Evolutionary conservation across 2,113 vertebrate genomes (phyloP), one percentile per base, ranked within the genome.

Genomic region (Uria aalge): DNA sequence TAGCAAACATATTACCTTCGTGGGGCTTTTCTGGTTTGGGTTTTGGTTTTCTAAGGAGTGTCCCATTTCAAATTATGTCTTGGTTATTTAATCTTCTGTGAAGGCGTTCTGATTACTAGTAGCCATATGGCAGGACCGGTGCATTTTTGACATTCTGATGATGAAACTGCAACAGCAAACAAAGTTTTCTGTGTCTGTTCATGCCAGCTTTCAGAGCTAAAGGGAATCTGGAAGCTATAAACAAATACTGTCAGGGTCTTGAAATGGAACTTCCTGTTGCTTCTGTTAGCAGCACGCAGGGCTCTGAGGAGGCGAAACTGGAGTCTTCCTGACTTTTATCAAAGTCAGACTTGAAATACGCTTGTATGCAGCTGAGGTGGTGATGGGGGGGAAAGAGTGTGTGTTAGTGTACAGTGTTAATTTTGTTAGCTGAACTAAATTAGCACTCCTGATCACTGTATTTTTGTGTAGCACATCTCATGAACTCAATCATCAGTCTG

Each of bases 61-160:
- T 93, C 75, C 94, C 27, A 14, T 82, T 59, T 90, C 79, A 53
- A 91, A 71, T 95, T 68, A 36, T 86, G 48, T 88, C 75, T 82
- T 32, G 10, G 92, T 76, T 94, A 69, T 73, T 94, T 94, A 56
- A 38, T 93, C 71, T 85, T 34, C 45, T 92, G 34, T 85, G 93
- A 86, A 74, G 89, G 64, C 14, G 0, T 92, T 75, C 32, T 91
- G 83, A 63, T 81, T 91, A 45, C 36, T 63, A 22, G 64, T 67
- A 87, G 83, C 55, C 15, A 3, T 62, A 45, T 84, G 52, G 73
- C 73, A 89, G 80, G 68, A 81, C 84, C 2, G 7, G 68, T 78
- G 80, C 94, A 91, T 96, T 96, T 96, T 94, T 96, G 76, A 64
- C 86, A 91, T 96, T 68, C 86, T 87, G 89, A 81, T 95, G 93